Evolutionary conservation across 2,113 vertebrate species (phyloP).

Genomic region (rabbit (Oryctolagus cuniculus)): DNA sequence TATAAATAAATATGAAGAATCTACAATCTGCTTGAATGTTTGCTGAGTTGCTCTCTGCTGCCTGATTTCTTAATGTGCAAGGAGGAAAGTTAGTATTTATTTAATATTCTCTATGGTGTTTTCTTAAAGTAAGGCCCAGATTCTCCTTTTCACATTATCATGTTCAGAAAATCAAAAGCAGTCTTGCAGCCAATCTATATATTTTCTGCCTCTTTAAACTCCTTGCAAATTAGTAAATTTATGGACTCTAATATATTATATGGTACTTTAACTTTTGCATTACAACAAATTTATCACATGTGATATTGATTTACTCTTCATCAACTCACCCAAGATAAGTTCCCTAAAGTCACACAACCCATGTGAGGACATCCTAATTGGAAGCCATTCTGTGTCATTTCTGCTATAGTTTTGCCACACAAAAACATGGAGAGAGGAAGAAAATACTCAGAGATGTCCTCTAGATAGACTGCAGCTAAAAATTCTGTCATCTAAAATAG

Average conservation of each 20-base stretch:
- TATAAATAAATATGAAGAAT: conserved; percentile 4
- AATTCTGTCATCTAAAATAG: background rate
- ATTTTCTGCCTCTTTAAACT: background rate
- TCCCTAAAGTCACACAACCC: background rate
- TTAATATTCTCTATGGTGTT: background rate
- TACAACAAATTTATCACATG: background rate
- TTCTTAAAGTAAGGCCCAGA: background rate
- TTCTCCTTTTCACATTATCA: background rate
- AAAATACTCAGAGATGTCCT: background rate
- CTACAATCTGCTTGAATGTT: background rate
- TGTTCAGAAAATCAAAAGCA: background rate
- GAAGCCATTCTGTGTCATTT: background rate
- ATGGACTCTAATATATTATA: background rate
- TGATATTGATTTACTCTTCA: background rate
- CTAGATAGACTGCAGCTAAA: background rate
- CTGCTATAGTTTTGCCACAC: background rate
- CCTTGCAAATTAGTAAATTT: background rate
- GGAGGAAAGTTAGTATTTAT: background rate
- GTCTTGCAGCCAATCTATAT: background rate
- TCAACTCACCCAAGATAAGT: background rate
- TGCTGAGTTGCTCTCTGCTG: background rate
- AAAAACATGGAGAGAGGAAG: background rate
- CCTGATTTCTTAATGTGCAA: background rate
- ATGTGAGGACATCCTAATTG: rapidly evolving
- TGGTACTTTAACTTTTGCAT: background rate